These are phyloP conservation scores for Tarsius wallacei DNA, from an alignment of 2,797 vertebrate genomes.

Conservation along the genomic window DNA sequence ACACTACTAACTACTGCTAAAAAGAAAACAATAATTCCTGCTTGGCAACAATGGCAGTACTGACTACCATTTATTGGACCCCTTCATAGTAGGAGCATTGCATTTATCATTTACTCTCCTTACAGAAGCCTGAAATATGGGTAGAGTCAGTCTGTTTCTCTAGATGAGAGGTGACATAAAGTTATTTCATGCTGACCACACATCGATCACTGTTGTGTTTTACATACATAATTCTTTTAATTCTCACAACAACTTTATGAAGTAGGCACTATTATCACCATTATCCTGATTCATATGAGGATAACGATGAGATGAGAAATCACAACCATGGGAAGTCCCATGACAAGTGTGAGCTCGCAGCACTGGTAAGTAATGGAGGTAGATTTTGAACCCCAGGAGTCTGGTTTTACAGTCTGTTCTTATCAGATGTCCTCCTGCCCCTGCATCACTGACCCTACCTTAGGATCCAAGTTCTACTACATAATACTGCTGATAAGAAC, in stretches of 20 bases:
- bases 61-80: background rate
- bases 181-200: background rate
- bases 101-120: background rate
- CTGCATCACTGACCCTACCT: too few species aligned
- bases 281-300: background rate
- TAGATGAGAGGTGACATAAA: background rate
- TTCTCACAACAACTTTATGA: background rate
- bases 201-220: background rate
- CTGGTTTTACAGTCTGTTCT: background rate
- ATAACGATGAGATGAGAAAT: background rate
- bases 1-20: background rate
- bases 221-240: background rate
- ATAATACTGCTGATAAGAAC: background rate
- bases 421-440: background rate
- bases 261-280: background rate
- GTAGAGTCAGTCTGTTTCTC: background rate
- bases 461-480: background rate
- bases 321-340: background rate
- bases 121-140: background rate
- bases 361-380: background rate
- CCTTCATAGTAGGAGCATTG: background rate
- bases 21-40: background rate
- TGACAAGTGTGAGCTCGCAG: background rate
- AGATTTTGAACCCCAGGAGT: background rate
- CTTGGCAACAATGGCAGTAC: background rate